These are phyloP conservation scores for Pachymerium ferrugineum DNA, from an alignment of 2,888 invertebrate species.

Conservation along the genomic window DNA sequence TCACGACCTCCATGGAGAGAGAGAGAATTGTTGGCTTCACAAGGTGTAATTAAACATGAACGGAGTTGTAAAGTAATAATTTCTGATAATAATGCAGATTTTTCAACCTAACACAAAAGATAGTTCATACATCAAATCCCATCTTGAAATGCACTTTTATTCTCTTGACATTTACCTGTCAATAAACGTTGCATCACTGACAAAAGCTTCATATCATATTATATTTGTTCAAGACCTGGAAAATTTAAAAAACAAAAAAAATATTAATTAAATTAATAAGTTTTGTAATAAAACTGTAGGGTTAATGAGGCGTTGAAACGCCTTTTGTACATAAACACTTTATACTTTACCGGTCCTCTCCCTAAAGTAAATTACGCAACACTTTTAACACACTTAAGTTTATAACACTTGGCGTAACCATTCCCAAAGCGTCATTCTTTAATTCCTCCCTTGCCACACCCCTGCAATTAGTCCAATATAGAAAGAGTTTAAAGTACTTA, in stretches of 20 bases:
- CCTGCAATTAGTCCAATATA: not conserved
- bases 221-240: too few species aligned
- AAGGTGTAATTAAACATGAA: too few species aligned
- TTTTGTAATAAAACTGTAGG: too few species aligned
- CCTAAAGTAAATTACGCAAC: constrained; percentile 5
- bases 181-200: too few species aligned
- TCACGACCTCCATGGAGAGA: not conserved
- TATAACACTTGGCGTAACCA: not conserved
- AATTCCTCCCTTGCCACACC: not conserved
- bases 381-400: constrained; percentile 1
- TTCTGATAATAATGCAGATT: constrained; percentile 14
- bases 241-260: too few species aligned
- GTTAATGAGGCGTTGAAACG: not conserved
- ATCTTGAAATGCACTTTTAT: not conserved
- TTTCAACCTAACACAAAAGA: not conserved
- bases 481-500: not conserved
- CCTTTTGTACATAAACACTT: not conserved
- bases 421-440: not conserved
- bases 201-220: too few species aligned
- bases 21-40: not conserved
- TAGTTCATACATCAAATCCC: too few species aligned
- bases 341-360: not conserved
- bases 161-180: not conserved
- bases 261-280: too few species aligned
- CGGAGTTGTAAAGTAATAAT: constrained; percentile 1